Evolutionary conservation across 2,113 vertebrate species (phyloP).

Genomic region (Ancistrus triradiatus): DNA sequence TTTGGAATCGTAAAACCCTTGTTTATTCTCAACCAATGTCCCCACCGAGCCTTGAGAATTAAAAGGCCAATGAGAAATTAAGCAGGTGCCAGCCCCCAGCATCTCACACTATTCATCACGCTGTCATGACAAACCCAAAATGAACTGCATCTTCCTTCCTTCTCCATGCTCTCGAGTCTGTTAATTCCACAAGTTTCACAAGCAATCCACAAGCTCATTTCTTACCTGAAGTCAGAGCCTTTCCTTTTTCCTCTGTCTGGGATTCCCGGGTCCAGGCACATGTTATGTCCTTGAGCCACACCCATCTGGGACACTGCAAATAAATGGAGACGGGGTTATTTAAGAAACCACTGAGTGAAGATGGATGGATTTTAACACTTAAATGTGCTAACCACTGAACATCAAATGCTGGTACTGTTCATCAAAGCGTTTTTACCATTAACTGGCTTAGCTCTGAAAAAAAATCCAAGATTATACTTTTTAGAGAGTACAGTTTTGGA

Average conservation of each 20-base stretch:
- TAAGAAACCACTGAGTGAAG: too few relatives aligned
- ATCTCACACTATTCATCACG: conserved; percentile 24
- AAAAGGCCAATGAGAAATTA: conserved; percentile 43
- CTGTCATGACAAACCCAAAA: conserved; percentile 28
- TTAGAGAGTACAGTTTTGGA: too few relatives aligned
- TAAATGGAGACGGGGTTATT: not conserved
- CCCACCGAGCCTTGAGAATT: conserved; percentile 33
- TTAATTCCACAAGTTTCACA: conserved; percentile 28
- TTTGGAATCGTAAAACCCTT: conserved; percentile 40
- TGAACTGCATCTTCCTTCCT: conserved; percentile 26
- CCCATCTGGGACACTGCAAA: conserved; percentile 96
- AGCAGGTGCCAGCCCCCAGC: conserved; percentile 27
- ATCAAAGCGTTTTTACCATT: too few relatives aligned
- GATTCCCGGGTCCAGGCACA: conserved; percentile 97
- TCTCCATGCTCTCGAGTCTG: conserved; percentile 9
- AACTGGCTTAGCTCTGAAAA: too few relatives aligned
- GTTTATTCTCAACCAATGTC: conserved; percentile 45
- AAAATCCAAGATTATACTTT: too few relatives aligned
- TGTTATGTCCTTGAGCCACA: conserved; percentile 96
- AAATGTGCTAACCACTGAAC: too few relatives aligned
- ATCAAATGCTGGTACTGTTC: too few relatives aligned
- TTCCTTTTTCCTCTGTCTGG: conserved; percentile 97
- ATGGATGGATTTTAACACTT: too few relatives aligned
- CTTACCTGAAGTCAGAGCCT: conserved; percentile 96
- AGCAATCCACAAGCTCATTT: conserved; percentile 28